Base-by-base conservation (phyloP, 2,113 vertebrate genomes). In the Puntigrus tetrazona region DNA sequence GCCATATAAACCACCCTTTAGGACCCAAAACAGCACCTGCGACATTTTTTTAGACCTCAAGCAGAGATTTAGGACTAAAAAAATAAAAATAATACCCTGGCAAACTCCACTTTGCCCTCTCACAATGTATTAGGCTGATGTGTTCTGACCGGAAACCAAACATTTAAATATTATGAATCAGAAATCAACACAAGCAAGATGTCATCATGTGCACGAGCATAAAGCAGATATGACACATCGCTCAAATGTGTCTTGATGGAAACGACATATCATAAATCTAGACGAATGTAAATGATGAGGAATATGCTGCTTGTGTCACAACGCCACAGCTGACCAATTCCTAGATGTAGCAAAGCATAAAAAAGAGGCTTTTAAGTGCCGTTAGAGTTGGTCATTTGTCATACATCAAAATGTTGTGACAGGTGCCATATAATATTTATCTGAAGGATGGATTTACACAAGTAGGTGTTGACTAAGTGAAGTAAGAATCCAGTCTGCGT, bases 351-450 rank as follows among this genome's bases (percentile, higher is more conserved):
- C 20, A 61, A 57, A 78, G 52, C 31, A 59, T 38, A 25, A 78
- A 77, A 45, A 47, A 18, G 43, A 45, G 4, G 14, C 5, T 20
- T 47, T 80, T 65, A 31, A 80, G 59, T 61, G 16, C 25, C 9
- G 31, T 29, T 67, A 38, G 29, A 50, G 31, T 78, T 5, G 16
- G 63, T 41, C 63, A 57, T 70, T 65, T 70, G 45, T 84, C 83
- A 41, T 1, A 67, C n/a, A 78, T 52, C n/a, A 52, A 55, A 29
- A 43, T 78, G 74, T 38, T 69, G 43, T 84, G 83, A 78, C 74
- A 84, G 75, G 14, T 84, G 83, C 76, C 47, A 43, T 36, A 36
- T 55, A 29, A 52, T 36, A 50, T 78, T 77, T 84, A 27, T 9
- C 41, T 67, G 20, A 57, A 78, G 52, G 31, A 38, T 9, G 22